These are phyloP conservation scores for Notocelia uddmanniana DNA, from an alignment of 2,888 invertebrate genomes.

Conservation along the genomic window DNA sequence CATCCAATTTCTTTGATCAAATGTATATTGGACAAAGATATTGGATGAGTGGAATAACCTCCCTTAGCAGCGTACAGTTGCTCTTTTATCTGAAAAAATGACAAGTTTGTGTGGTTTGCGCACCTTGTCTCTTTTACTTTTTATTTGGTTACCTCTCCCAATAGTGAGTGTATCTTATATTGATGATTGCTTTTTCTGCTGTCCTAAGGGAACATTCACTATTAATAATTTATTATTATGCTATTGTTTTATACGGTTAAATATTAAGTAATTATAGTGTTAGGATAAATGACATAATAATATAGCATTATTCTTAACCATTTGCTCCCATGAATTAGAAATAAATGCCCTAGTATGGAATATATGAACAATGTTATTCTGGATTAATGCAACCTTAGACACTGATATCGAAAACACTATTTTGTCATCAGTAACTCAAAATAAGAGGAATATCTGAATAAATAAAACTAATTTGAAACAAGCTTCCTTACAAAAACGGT, in stretches of 20 bases:
- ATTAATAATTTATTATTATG: constrained; percentile 28
- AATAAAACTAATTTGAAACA: not conserved
- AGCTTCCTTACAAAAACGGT: not conserved
- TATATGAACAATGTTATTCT: too few relatives aligned
- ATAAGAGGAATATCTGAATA: not conserved
- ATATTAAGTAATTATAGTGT: constrained; percentile 23
- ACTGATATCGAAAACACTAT: not conserved
- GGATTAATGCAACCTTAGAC: too few relatives aligned
- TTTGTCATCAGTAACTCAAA: not conserved
- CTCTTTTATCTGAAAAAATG: constrained; percentile 1
- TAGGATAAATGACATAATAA: constrained; percentile 11
- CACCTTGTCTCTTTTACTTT: constrained; percentile 9
- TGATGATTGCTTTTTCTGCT: not conserved
- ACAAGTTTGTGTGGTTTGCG: not conserved
- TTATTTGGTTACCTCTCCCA: constrained; percentile 37
- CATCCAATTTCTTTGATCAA: too few relatives aligned
- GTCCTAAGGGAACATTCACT: constrained; percentile 30
- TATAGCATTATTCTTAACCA: constrained; percentile 41
- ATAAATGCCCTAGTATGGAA: not conserved
- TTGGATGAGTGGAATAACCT: too few relatives aligned
- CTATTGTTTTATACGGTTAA: constrained; percentile 33
- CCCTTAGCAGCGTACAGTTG: too few relatives aligned
- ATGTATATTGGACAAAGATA: too few relatives aligned
- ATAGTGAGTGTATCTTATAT: constrained; percentile 33
- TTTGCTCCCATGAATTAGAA: not conserved